These are phyloP conservation scores for Pammene fasciana DNA, from an alignment of 2,888 invertebrate genomes.

Conservation along the genomic window DNA sequence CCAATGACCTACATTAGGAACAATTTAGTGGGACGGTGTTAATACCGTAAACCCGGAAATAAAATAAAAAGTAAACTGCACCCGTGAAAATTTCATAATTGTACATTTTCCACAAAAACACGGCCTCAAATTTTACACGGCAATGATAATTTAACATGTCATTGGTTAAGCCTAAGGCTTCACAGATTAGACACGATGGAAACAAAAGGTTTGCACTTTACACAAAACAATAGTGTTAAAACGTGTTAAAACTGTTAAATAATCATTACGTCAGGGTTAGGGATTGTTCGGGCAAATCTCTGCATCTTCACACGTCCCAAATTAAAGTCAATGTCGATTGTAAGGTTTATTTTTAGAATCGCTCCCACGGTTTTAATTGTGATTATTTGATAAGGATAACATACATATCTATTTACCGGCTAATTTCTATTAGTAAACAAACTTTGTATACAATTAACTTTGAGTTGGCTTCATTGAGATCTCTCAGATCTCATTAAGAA, in stretches of 20 bases:
- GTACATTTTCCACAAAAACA: too few relatives aligned
- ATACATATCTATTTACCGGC: too few relatives aligned
- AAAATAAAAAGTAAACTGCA: too few relatives aligned
- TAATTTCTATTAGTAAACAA: not conserved
- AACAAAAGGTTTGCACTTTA: not conserved
- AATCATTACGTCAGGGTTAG: slow-evolving; percentile 37
- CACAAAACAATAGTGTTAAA: not conserved
- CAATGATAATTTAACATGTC: too few relatives aligned
- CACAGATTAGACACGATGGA: slow-evolving; percentile 1
- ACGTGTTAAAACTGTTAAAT: slow-evolving; percentile 20
- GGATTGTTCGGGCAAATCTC: slow-evolving; percentile 18
- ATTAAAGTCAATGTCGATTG: slow-evolving; percentile 25
- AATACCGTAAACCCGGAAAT: too few relatives aligned
- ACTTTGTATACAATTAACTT: not conserved
- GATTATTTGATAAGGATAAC: not conserved
- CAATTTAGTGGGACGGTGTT: too few relatives aligned
- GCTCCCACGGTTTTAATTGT: slow-evolving; percentile 19
- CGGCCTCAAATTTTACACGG: not conserved
- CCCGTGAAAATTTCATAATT: too few relatives aligned
- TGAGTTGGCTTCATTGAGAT: too few relatives aligned
- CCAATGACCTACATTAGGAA: too few relatives aligned
- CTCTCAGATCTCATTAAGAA: too few relatives aligned
- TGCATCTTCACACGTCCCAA: slow-evolving; percentile 35
- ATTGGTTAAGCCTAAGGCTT: not conserved
- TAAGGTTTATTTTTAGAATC: slow-evolving; percentile 8